phyloP scores from a whole-genome alignment of 2,888 invertebrate species.

The Agrypnus murinus region DNA sequence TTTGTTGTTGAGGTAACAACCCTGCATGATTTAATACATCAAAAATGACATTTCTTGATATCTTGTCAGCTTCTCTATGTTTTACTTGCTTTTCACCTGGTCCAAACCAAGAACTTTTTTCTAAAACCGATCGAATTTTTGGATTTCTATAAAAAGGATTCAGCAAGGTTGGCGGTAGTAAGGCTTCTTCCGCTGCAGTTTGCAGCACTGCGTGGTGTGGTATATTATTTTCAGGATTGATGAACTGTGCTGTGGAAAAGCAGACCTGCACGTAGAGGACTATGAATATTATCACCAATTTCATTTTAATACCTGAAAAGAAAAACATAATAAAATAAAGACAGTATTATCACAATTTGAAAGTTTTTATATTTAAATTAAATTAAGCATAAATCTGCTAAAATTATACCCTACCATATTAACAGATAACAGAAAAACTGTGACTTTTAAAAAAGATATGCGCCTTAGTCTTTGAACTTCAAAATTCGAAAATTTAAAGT shows the following conservation, averaged over 20 bases:
- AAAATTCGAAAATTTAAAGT: no score
- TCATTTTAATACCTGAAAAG: constrained; percentile 10
- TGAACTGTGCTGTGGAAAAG: constrained; percentile 25
- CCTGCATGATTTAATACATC: constrained; percentile 79
- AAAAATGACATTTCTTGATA: constrained; percentile 78
- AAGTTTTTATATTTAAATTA: no score
- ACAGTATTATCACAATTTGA: no score
- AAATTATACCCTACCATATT: no score
- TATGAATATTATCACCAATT: constrained; percentile 7
- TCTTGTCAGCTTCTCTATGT: constrained; percentile 76
- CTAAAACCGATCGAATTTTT: constrained; percentile 73
- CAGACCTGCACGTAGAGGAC: not conserved
- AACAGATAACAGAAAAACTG: no score
- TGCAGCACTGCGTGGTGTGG: constrained; percentile 77
- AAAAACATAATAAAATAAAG: no score
- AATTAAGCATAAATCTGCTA: no score
- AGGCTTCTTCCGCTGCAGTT: constrained; percentile 75
- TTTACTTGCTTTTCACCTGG: constrained; percentile 77
- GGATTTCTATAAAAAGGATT: constrained; percentile 78
- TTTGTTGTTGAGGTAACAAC: constrained; percentile 68
- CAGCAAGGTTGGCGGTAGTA: constrained; percentile 74
- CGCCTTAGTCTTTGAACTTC: no score
- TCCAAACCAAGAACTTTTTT: constrained; percentile 76
- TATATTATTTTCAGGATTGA: constrained; percentile 32
- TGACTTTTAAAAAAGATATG: no score